Evolutionary conservation across 1,140 invertebrate species (phyloP).

Genomic region (Lerema accius): DNA sequence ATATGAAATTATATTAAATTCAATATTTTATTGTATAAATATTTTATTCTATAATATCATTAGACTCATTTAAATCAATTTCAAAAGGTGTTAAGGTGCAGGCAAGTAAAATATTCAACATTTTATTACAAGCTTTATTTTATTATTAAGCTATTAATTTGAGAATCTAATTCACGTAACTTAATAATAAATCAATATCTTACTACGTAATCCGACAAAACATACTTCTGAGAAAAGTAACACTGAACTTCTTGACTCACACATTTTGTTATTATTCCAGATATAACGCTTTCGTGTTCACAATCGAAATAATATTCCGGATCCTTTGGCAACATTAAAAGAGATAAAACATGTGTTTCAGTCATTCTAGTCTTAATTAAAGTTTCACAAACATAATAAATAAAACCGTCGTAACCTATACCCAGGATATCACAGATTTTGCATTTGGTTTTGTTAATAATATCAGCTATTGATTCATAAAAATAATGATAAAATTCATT

Average conservation of each 20-base stretch:
- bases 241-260: not conserved
- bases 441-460: not conserved
- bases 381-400: not conserved
- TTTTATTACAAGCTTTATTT: too few species aligned
- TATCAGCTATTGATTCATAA: conserved; percentile 14
- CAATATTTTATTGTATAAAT: too few species aligned
- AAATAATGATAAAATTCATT: conserved; percentile 28
- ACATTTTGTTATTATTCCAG: not conserved
- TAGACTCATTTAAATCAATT: too few species aligned
- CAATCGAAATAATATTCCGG: not conserved
- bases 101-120: too few species aligned
- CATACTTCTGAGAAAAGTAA: not conserved
- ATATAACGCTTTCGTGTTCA: not conserved
- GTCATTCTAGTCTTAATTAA: not conserved
- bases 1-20: too few species aligned
- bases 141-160: too few species aligned
- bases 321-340: not conserved
- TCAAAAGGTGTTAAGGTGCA: too few species aligned
- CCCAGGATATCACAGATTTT: not conserved
- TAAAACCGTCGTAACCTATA: not conserved
- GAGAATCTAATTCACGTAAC: too few species aligned
- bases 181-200: too few species aligned
- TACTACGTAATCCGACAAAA: too few species aligned
- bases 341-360: not conserved
- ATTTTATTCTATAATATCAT: too few species aligned